Percentiles rank a stretch among this genome's conserved stretches.
phyloP scores from a whole-genome alignment of 1,140 invertebrate species.

The Aplysia californica region DNA sequence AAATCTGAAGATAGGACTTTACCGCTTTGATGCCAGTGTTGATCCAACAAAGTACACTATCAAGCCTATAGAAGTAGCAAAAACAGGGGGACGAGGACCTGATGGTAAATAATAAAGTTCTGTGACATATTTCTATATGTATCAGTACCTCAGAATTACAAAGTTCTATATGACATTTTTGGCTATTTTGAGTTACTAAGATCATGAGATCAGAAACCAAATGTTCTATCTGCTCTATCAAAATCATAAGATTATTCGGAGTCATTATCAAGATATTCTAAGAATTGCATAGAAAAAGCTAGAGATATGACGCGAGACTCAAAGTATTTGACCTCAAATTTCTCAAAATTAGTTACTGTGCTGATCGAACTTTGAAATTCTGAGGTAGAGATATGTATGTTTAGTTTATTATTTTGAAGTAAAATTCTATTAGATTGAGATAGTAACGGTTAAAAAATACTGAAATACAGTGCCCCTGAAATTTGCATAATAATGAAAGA shows the following conservation, averaged over 20 bases:
- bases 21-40: constrained; percentile 3
- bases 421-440: neutral
- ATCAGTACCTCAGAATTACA: neutral
- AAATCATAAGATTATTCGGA: too few relatives aligned
- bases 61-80: constrained; percentile 43
- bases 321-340: too few relatives aligned
- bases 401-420: neutral
- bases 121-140: neutral
- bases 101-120: constrained; percentile 44
- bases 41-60: constrained; percentile 46
- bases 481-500: too few relatives aligned
- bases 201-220: too few relatives aligned
- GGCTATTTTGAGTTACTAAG: neutral
- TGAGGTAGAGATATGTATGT: neutral
- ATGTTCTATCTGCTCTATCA: too few relatives aligned
- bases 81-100: constrained; percentile 55
- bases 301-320: too few relatives aligned
- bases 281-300: too few relatives aligned
- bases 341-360: too few relatives aligned
- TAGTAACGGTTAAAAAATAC: neutral
- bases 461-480: neutral
- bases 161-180: neutral
- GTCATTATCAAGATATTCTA: too few relatives aligned
- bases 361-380: too few relatives aligned
- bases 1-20: constrained; percentile 2